Evolutionary conservation across 2,113 vertebrate species (phyloP).

Genomic region (Mystacornis crossleyi): DNA sequence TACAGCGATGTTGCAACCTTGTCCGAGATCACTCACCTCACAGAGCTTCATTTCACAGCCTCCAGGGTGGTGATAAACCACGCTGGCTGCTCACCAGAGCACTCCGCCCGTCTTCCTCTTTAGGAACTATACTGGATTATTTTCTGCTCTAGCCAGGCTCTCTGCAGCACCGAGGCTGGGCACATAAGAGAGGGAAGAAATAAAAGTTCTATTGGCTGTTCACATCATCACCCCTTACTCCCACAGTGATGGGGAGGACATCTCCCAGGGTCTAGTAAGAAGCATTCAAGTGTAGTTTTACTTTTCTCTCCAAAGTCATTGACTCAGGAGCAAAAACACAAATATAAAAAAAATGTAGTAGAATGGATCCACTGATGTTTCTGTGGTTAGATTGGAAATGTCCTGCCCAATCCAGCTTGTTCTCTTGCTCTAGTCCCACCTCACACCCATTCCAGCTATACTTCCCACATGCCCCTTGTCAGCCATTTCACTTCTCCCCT

Average conservation of each 20-base stretch:
- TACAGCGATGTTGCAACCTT: slow-evolving; percentile 20
- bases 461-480: not conserved
- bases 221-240: not conserved
- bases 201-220: not conserved
- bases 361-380: not conserved
- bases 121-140: not conserved
- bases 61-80: not conserved
- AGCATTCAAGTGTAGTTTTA: not conserved
- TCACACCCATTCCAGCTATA: not conserved
- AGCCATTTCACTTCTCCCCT: not conserved
- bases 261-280: not conserved
- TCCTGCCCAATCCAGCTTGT: not conserved
- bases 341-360: not conserved
- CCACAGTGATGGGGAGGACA: not conserved
- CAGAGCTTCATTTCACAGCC: slow-evolving; percentile 3
- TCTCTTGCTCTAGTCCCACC: not conserved
- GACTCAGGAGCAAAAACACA: not conserved
- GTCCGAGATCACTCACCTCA: not conserved
- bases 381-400: not conserved
- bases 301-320: not conserved
- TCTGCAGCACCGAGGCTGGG: not conserved
- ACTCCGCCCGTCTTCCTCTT: not conserved
- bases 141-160: not conserved
- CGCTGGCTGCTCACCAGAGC: not conserved
- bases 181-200: not conserved